These are phyloP conservation scores for Theonella swinhoei DNA, from an alignment of 37 sponge, comb jelly and placozoan genomes.

Conservation along the genomic window DNA sequence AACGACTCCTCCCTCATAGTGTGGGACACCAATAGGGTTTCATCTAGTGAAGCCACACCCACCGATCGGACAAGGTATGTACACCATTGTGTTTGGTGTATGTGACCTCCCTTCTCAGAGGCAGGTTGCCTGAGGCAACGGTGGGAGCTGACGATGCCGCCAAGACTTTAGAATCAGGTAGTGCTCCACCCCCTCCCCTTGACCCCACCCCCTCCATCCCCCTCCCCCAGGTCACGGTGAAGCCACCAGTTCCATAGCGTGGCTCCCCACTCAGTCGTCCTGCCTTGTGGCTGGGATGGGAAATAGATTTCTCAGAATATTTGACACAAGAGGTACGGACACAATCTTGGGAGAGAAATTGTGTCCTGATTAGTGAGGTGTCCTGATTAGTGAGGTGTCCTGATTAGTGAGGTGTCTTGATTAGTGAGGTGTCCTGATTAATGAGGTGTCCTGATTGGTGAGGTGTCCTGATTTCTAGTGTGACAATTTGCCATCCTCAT, in stretches of 20 bases:
- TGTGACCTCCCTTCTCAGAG: not conserved
- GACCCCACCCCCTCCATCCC: not conserved
- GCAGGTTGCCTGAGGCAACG: not conserved
- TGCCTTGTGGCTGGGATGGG: slow-evolving; percentile 71
- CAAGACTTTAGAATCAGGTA: slow-evolving; percentile 52
- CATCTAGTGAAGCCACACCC: slow-evolving; percentile 1
- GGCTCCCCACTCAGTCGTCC: slow-evolving; percentile 54
- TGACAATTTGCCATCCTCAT: too few species aligned
- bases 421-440: too few species aligned
- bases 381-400: too few species aligned
- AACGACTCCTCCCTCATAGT: slow-evolving; percentile 58
- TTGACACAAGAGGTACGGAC: slow-evolving; percentile 72
- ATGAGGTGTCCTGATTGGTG: too few species aligned
- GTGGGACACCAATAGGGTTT: slow-evolving; percentile 49
- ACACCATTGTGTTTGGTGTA: not conserved
- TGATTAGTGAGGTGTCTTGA: too few species aligned
- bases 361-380: too few species aligned
- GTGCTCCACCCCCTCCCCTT: not conserved
- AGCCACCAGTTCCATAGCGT: slow-evolving; percentile 49
- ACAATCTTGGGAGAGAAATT: too few species aligned
- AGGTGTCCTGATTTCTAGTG: not conserved
- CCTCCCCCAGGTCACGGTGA: slow-evolving; percentile 38
- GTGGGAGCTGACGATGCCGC: slow-evolving; percentile 18
- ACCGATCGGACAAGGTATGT: not conserved
- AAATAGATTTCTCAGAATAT: slow-evolving; percentile 50